These are phyloP conservation scores for Andrena chrysosceles DNA, from an alignment of 2,888 invertebrate species.

Conservation along the genomic window DNA sequence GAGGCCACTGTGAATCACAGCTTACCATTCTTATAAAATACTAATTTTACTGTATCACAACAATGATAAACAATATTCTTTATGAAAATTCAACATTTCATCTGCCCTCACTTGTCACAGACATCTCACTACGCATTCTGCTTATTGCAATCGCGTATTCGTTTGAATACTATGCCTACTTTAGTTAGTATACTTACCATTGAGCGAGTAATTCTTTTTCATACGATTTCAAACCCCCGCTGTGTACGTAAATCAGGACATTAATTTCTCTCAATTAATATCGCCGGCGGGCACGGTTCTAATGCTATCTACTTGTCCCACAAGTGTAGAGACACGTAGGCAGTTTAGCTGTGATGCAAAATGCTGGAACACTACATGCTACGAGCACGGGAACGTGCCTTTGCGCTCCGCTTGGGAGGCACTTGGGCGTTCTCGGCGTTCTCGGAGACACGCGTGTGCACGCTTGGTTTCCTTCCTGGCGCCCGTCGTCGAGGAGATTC, in stretches of 20 bases:
- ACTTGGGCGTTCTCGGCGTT: neutral
- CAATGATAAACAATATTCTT: too few species aligned
- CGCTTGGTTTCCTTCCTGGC: conserved; percentile 2
- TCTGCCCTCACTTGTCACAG: too few species aligned
- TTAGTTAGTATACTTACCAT: too few species aligned
- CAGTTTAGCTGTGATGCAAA: conserved; percentile 21
- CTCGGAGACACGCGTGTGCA: conserved; percentile 18
- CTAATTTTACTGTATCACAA: too few species aligned
- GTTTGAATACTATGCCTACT: too few species aligned
- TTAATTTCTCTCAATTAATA: conserved; percentile 32
- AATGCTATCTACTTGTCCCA: conserved; percentile 18
- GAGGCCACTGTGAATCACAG: too few species aligned
- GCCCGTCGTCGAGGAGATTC: conserved; percentile 28
- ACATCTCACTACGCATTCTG: too few species aligned
- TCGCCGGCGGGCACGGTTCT: neutral
- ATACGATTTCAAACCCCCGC: neutral
- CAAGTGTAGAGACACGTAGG: conserved; percentile 28
- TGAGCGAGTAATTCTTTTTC: too few species aligned
- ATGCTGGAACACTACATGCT: conserved; percentile 9
- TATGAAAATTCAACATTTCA: too few species aligned
- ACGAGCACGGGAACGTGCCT: conserved; percentile 18
- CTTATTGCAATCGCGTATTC: too few species aligned
- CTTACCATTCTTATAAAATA: too few species aligned
- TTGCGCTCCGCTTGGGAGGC: neutral
- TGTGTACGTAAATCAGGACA: neutral